These are phyloP conservation scores for Labeo catla DNA, from an alignment of 2,113 vertebrate genomes.

Conservation along the genomic window DNA sequence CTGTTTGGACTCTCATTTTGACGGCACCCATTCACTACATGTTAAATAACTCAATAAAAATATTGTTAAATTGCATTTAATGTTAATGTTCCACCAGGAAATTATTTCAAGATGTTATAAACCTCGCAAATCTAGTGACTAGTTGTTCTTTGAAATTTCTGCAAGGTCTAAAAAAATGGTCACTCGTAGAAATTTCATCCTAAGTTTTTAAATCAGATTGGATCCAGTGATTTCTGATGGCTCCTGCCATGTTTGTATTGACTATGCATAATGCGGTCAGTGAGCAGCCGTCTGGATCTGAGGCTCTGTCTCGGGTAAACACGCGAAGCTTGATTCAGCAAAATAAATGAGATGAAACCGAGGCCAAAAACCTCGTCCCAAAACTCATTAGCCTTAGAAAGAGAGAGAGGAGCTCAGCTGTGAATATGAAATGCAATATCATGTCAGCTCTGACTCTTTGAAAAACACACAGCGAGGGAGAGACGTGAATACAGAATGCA, in stretches of 20 bases:
- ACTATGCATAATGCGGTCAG: conserved; percentile 10
- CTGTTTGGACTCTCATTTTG: neutral
- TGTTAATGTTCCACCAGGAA: neutral
- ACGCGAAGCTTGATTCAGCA: conserved; percentile 34
- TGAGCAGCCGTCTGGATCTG: neutral
- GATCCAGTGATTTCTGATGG: neutral
- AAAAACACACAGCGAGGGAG: neutral
- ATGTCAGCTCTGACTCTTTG: neutral
- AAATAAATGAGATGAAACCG: conserved; percentile 24
- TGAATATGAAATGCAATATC: conserved; percentile 38
- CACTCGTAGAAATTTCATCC: neutral
- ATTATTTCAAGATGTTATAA: neutral
- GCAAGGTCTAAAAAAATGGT: neutral
- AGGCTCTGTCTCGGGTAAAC: conserved; percentile 16
- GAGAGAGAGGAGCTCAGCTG: conserved; percentile 32
- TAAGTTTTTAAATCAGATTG: neutral
- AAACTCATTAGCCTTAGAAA: conserved; percentile 36
- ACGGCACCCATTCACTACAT: neutral
- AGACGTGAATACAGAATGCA: neutral
- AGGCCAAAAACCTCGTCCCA: conserved; percentile 16
- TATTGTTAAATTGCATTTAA: neutral
- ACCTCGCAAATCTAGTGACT: neutral
- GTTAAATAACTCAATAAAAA: neutral
- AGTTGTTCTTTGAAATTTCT: neutral
- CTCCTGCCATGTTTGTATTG: neutral